Base-by-base conservation (phyloP, 1,140 invertebrate genomes). In the Zaprionus kolodkinae region DNA sequence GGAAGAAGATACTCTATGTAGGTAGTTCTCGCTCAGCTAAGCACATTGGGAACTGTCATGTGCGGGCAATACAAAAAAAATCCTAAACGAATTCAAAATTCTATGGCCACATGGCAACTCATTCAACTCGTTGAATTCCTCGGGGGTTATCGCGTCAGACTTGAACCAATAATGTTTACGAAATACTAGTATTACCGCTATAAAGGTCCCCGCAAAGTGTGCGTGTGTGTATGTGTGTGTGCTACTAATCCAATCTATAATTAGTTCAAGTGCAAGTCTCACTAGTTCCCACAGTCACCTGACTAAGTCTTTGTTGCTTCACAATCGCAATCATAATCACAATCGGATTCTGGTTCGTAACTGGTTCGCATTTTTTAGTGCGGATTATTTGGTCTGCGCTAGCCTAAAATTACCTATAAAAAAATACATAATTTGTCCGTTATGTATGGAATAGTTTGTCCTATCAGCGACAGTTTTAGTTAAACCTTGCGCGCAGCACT, bases 101-200 rank as follows among this genome's bases (percentile, higher is more conserved):
- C n/a, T n/a, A 21, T 13, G 55, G 3, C 30, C 40, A 45, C 40
- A 45, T 72, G 40, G 55, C 60, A 75, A 75, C 67, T 52, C 62
- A 38, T 66, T 60, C 3, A 64, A 45, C n/a, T 15, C 40, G n/a
- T 45, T 6, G 10, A 1, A 11, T 3, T 30, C 10, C 17, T 30
- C n/a, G 50, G 27, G 56, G 73, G 73, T 76, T 76, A 76, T 76
- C 73, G 56, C 38, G 7, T 11, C 55, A 62, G 63, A 72, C 69
- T 76, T 76, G 69, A 76, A 76, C 68, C 21, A 21, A 21, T 66
- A 30, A 40, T 15, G 40, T 45, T 15, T 71, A 60, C 1, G 21
- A 64, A 75, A 64, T 15, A 45, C 7, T 3, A 6, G 27, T 30
- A 30, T 21, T 43, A 17, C 40, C 52, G 15, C 52, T 11, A 11